A percentile compares a stretch with the other conserved stretches of the same genome.
Evolutionary conservation across 2,888 invertebrate species (phyloP).

Genomic region (Nudaria mundana): DNA sequence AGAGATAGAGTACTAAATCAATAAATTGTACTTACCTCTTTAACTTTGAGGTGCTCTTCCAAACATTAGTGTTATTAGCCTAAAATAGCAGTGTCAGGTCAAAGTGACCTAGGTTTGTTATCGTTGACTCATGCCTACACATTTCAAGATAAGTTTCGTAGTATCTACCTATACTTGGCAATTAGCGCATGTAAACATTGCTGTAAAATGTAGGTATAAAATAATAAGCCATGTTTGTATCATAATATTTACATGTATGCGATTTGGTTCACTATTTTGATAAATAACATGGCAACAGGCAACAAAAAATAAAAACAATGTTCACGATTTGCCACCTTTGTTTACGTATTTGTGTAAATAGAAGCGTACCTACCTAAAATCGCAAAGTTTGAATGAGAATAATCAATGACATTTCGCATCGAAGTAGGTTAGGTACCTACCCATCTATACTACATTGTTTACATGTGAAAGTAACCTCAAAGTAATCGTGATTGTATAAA

Average conservation of each 20-base stretch:
- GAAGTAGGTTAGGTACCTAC: too few species aligned
- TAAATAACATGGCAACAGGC: too few species aligned
- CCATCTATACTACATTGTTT: slow-evolving; percentile 24
- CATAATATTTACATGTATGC: too few species aligned
- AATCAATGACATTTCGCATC: slow-evolving; percentile 21
- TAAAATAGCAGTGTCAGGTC: slow-evolving; percentile 26
- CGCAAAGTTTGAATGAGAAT: slow-evolving; percentile 20
- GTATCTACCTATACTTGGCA: too few species aligned
- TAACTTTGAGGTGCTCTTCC: slow-evolving; percentile 10
- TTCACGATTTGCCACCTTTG: too few species aligned
- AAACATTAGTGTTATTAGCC: slow-evolving; percentile 7
- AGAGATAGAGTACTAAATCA: too few species aligned
- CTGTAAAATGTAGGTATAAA: too few species aligned
- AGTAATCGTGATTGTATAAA: slow-evolving; percentile 3
- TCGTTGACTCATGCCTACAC: slow-evolving; percentile 15
- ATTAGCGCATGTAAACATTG: slow-evolving; percentile 24
- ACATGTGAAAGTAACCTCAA: slow-evolving; percentile 20
- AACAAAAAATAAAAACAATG: too few species aligned
- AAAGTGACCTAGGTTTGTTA: slow-evolving; percentile 40
- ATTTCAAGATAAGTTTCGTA: too few species aligned
- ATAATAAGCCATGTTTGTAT: too few species aligned
- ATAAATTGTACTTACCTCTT: too few species aligned
- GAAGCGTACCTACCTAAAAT: neutral
- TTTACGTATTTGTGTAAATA: neutral
- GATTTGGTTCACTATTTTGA: too few species aligned